Conservation (phyloP, 2,113 vertebrate species). For the Plectropomus leopardus region DNA sequence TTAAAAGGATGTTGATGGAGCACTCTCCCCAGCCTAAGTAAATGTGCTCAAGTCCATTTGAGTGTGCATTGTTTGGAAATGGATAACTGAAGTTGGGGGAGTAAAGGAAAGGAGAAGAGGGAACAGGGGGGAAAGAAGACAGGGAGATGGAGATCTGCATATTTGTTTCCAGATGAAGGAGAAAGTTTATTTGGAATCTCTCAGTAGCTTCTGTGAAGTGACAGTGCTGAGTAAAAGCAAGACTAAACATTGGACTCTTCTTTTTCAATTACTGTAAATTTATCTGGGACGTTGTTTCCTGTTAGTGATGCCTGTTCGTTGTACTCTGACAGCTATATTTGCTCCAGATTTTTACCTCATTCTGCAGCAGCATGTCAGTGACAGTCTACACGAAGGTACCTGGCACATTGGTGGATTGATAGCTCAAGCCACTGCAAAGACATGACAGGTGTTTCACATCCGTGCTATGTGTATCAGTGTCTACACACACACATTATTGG, state of each 20-base stretch:
- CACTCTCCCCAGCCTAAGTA: slow-evolving; percentile 77
- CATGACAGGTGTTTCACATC: slow-evolving; percentile 73
- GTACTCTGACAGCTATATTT: slow-evolving; percentile 40
- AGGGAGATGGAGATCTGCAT: slow-evolving; percentile 34
- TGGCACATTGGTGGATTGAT: slow-evolving; percentile 25
- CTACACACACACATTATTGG: slow-evolving; percentile 27
- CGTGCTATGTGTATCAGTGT: slow-evolving; percentile 8
- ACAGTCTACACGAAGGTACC: slow-evolving; percentile 46
- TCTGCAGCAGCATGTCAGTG: slow-evolving; percentile 36
- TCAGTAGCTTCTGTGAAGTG: slow-evolving; percentile 45
- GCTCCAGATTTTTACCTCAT: slow-evolving; percentile 21
- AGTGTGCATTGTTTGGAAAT: slow-evolving; percentile 78
- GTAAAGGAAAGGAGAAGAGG: slow-evolving; percentile 42
- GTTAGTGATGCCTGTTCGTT: slow-evolving; percentile 20
- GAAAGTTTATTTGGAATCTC: slow-evolving; percentile 53
- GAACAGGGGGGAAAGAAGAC: slow-evolving; percentile 12
- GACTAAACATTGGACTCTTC: not conserved
- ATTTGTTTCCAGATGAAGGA: slow-evolving; percentile 64
- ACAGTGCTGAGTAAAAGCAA: slow-evolving; percentile 30
- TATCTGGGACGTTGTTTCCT: slow-evolving; percentile 29
- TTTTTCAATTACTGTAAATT: slow-evolving; percentile 20
- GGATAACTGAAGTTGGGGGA: slow-evolving; percentile 71
- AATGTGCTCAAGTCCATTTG: slow-evolving; percentile 78
- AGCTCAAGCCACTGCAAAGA: slow-evolving; percentile 37
- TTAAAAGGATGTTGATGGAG: slow-evolving; percentile 83